Evolutionary conservation across 2,113 vertebrate genomes (phyloP), one percentile per base, ranked within the genome.

Genomic region (Lathamus discolor): DNA sequence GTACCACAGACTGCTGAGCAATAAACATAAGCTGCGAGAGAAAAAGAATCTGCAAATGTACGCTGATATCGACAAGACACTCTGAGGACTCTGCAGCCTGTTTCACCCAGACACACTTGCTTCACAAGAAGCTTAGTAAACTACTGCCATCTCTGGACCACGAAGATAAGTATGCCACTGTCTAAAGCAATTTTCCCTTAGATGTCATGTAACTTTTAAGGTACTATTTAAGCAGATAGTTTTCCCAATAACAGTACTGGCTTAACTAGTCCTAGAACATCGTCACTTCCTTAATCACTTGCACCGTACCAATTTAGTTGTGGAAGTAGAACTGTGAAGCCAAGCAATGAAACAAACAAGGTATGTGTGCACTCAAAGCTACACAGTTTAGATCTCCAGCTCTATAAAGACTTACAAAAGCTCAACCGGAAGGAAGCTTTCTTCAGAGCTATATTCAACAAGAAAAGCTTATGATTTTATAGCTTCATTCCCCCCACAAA

Each of bases 141-240:
- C 15, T 59, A 31, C 51, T 75, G 51, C 63, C 27, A 28, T 25
- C 54, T 76, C 79, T 52, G 62, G 52, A 68, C 35, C 51, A 51
- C 1, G 3, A 27, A 2, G 13, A 17, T 44, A 49, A 64, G 12
- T 3, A 3, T 48, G 37, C 6, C 22, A 43, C 39, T 3, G 1
- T 10, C 24, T 24, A 18, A 68, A 61, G 27, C 8, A 39, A 48
- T 62, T 17, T 67, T 43, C 41, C 63, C 57, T 31, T 59, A 83
- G 43, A 0, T 29, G 10, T 5, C 33, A 24, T 0, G 2, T 46
- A 70, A 77, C 35, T 91, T 86, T 10, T 13, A 13, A 52, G 4
- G 20, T 8, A 59, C 48, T 12, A 43, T 13, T 79, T 41, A 37
- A 52, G n/a, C 49, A 39, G 6, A 29, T 10, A 1, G 57, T 41